Evolutionary conservation across 1,140 invertebrate genomes (phyloP).

Genomic region (Diorhabda carinulata): DNA sequence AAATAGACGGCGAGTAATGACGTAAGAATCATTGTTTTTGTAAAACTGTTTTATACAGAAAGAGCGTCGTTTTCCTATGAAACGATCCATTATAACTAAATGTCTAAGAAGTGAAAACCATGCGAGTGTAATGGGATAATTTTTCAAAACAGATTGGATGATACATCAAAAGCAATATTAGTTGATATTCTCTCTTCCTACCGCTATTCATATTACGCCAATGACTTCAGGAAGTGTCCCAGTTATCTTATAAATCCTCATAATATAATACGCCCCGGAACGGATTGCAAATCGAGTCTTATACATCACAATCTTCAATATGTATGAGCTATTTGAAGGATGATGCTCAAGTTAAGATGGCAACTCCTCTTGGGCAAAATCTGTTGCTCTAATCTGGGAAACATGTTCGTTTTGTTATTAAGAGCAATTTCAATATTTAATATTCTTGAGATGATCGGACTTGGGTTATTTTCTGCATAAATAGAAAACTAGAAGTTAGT

Average conservation of each 20-base stretch:
- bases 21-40: too few relatives aligned
- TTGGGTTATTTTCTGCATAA: not conserved
- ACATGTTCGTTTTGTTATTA: not conserved
- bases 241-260: not conserved
- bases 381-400: not conserved
- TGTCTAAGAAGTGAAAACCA: too few relatives aligned
- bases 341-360: not conserved
- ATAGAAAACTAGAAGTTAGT: not conserved
- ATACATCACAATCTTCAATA: slow-evolving; percentile 1
- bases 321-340: not conserved
- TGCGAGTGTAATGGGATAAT: too few relatives aligned
- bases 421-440: not conserved
- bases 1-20: too few relatives aligned
- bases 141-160: too few relatives aligned
- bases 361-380: not conserved
- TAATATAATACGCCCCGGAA: not conserved
- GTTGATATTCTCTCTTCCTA: too few relatives aligned
- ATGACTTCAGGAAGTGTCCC: too few relatives aligned
- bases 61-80: too few relatives aligned
- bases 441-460: not conserved
- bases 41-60: too few relatives aligned
- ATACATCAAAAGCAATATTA: too few relatives aligned
- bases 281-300: not conserved
- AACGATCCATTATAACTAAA: too few relatives aligned
- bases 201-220: too few relatives aligned